Evolutionary conservation across 2,797 vertebrate genomes (phyloP).

Genomic region (Huso huso): DNA sequence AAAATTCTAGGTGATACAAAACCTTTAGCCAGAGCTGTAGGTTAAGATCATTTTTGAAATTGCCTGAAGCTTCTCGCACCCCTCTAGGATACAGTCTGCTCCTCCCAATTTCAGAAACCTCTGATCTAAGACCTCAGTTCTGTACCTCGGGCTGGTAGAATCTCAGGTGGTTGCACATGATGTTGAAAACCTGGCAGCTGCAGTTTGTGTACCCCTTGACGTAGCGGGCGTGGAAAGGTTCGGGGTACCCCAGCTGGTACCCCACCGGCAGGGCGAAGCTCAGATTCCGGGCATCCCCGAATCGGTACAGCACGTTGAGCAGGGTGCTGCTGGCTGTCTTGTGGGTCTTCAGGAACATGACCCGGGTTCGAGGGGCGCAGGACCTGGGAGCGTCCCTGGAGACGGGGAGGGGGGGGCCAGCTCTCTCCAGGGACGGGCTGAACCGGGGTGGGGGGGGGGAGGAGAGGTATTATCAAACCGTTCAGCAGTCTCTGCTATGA

Average conservation of each 20-base stretch:
- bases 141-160: slow-evolving; percentile 77
- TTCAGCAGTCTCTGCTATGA: not conserved
- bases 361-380: slow-evolving; percentile 63
- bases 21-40: not conserved
- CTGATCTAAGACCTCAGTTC: not conserved
- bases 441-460: not conserved
- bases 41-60: not conserved
- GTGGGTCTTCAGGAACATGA: slow-evolving; percentile 90
- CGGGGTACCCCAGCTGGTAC: slow-evolving; percentile 85
- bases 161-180: slow-evolving; percentile 88
- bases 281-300: slow-evolving; percentile 67
- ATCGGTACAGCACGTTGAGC: slow-evolving; percentile 83
- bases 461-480: slow-evolving; percentile 3
- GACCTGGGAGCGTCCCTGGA: slow-evolving; percentile 37
- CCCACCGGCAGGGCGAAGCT: slow-evolving; percentile 73
- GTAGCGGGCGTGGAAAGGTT: slow-evolving; percentile 67
- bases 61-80: not conserved
- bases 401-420: slow-evolving; percentile 46
- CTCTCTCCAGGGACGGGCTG: slow-evolving; percentile 41
- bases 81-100: no score
- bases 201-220: slow-evolving; percentile 73
- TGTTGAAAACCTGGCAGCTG: slow-evolving; percentile 57
- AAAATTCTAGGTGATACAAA: no score
- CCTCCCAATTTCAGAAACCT: not conserved
- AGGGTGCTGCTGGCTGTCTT: slow-evolving; percentile 89